A percentile compares a stretch with the other conserved stretches of the same genome.
phyloP scores from a whole-genome alignment of 2,888 invertebrate genomes.

The Epiblema foenella region DNA sequence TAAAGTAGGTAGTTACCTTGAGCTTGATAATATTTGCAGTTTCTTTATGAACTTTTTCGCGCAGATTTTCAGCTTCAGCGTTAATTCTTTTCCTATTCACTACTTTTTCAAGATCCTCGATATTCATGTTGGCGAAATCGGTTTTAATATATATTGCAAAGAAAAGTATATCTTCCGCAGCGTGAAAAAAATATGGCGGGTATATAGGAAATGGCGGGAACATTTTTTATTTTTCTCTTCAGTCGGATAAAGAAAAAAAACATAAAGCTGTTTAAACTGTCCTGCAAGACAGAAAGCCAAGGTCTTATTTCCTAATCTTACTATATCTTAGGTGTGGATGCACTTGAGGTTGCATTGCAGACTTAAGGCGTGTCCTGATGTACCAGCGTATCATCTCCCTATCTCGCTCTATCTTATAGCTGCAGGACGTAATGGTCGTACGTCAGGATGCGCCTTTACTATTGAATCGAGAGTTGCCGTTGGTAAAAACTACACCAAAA shows the following conservation, averaged over 20 bases:
- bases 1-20: constrained; percentile 56
- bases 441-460: background rate
- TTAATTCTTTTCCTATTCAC: constrained; percentile 66
- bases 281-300: too few relatives aligned
- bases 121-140: constrained; percentile 58
- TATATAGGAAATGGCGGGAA: constrained; percentile 17
- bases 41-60: constrained; percentile 70
- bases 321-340: too few relatives aligned
- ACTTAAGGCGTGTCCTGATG: too few relatives aligned
- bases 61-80: constrained; percentile 66
- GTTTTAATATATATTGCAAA: background rate
- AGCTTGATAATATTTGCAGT: constrained; percentile 71
- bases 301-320: too few relatives aligned
- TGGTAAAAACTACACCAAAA: background rate
- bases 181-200: constrained; percentile 2
- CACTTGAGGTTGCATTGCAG: too few relatives aligned
- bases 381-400: too few relatives aligned
- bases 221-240: background rate
- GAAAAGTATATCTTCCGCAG: background rate
- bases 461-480: background rate
- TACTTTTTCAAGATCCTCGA: constrained; percentile 63
- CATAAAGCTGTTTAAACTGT: too few relatives aligned
- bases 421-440: too few relatives aligned
- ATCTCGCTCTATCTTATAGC: too few relatives aligned
- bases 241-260: too few relatives aligned